These are phyloP conservation scores for Oncorhynchus nerka DNA, from an alignment of 2,113 vertebrate genomes.

Conservation along the genomic window DNA sequence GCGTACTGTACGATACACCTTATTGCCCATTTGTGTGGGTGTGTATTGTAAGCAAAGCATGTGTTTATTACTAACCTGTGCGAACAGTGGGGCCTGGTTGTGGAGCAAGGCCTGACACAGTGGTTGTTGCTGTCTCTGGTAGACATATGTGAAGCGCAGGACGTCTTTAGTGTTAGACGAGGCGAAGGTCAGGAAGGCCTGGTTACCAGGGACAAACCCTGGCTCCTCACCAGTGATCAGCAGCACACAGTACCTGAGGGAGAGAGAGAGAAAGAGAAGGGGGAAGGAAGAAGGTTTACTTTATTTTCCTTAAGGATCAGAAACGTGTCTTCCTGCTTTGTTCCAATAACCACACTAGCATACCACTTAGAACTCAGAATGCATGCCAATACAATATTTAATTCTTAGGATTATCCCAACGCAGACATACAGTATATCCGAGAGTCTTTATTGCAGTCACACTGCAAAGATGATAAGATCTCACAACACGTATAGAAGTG, in stretches of 20 bases:
- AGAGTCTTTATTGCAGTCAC: too few relatives aligned
- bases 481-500: too few relatives aligned
- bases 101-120: slow-evolving; percentile 79
- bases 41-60: background rate
- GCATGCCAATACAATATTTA: too few relatives aligned
- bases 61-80: slow-evolving; percentile 63
- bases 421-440: too few relatives aligned
- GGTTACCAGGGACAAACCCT: slow-evolving; percentile 72
- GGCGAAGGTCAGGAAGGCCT: slow-evolving; percentile 88
- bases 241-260: slow-evolving; percentile 86
- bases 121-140: slow-evolving; percentile 82
- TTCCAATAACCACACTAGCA: too few relatives aligned
- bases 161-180: slow-evolving; percentile 86
- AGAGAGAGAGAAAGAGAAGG: background rate
- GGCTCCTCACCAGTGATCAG: slow-evolving; percentile 82
- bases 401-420: too few relatives aligned
- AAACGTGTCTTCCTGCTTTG: too few relatives aligned
- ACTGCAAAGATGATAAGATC: too few relatives aligned
- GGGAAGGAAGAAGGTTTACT: too few relatives aligned
- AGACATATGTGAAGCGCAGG: slow-evolving; percentile 86
- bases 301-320: too few relatives aligned
- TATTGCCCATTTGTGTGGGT: background rate
- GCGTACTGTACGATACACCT: background rate
- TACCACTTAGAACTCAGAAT: too few relatives aligned
- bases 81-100: slow-evolving; percentile 59